Conservation (phyloP, 2,888 invertebrate genomes). For the Melinaea marsaeus region DNA sequence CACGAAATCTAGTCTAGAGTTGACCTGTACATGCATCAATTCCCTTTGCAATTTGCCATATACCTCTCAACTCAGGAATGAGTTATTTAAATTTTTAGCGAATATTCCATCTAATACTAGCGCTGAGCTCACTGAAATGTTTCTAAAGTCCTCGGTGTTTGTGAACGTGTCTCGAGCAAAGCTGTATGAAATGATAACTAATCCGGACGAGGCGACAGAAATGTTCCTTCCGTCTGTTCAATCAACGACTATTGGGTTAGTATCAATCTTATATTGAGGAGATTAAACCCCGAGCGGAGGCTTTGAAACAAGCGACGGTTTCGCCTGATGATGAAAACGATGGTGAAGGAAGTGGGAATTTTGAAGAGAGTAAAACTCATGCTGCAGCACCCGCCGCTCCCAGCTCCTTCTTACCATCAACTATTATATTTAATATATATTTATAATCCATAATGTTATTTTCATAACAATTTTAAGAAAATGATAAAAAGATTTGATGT, state of each 20-base stretch:
- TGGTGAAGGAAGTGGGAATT: constrained; percentile 62
- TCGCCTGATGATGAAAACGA: constrained; percentile 71
- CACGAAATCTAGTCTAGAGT: constrained; percentile 43
- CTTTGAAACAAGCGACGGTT: constrained; percentile 58
- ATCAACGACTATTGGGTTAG: constrained; percentile 12
- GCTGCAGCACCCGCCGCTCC: constrained; percentile 65
- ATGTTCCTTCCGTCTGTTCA: constrained; percentile 5
- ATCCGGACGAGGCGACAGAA: constrained; percentile 9
- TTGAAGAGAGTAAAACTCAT: constrained; percentile 53
- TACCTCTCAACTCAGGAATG: too few relatives aligned
- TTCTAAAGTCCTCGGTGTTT: constrained; percentile 49
- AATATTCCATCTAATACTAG: too few relatives aligned
- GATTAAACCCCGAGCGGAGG: constrained; percentile 51
- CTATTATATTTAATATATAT: constrained; percentile 14
- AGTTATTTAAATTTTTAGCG: too few relatives aligned
- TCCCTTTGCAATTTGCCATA: constrained; percentile 56
- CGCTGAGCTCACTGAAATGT: constrained; percentile 47
- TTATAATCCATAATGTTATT: not conserved
- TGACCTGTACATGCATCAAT: constrained; percentile 56
- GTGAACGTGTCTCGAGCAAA: constrained; percentile 45
- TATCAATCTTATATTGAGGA: constrained; percentile 17
- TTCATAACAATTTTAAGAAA: not conserved
- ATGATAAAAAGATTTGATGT: too few relatives aligned
- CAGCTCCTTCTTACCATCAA: constrained; percentile 57
- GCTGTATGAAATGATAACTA: constrained; percentile 48